A percentile compares a stretch with the other conserved stretches of the same genome.
Evolutionary conservation across 2,113 vertebrate genomes (phyloP).

Genomic region (Halichoeres trimaculatus): DNA sequence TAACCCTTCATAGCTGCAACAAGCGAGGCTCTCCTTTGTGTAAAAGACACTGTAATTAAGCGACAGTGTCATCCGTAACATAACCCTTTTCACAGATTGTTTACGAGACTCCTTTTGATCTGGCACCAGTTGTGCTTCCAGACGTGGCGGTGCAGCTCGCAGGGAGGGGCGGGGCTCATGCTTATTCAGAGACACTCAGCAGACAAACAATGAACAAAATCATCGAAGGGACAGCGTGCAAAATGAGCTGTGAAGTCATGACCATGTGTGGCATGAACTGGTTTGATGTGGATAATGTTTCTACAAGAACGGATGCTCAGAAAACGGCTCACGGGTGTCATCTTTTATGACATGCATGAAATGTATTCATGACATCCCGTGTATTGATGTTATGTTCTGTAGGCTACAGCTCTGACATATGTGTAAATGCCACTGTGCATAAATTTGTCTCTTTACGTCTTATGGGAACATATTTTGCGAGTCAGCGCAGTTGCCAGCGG

Average conservation of each 20-base stretch:
- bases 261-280: not conserved
- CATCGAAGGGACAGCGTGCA: slow-evolving; percentile 20
- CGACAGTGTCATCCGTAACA: slow-evolving; percentile 66
- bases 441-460: not conserved
- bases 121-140: slow-evolving; percentile 44
- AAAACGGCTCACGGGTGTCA: slow-evolving; percentile 12
- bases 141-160: slow-evolving; percentile 16
- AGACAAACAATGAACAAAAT: slow-evolving; percentile 57
- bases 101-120: slow-evolving; percentile 67
- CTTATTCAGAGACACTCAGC: slow-evolving; percentile 42
- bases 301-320: slow-evolving; percentile 7
- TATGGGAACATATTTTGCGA: not conserved
- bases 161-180: slow-evolving; percentile 45
- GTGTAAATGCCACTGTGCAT: not conserved
- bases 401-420: slow-evolving; percentile 20
- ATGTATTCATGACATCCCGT: slow-evolving; percentile 25
- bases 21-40: slow-evolving; percentile 22
- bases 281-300: slow-evolving; percentile 6
- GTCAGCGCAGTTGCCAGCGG: not conserved
- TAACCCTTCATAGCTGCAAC: not conserved
- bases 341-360: slow-evolving; percentile 32
- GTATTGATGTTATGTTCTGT: not conserved
- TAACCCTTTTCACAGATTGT: slow-evolving; percentile 65
- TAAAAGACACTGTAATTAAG: slow-evolving; percentile 63
- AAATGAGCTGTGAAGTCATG: slow-evolving; percentile 34